Evolutionary conservation across 37 sponge, comb jelly and placozoan species (phyloP).

Genomic region (Aplysina aerophoba): DNA sequence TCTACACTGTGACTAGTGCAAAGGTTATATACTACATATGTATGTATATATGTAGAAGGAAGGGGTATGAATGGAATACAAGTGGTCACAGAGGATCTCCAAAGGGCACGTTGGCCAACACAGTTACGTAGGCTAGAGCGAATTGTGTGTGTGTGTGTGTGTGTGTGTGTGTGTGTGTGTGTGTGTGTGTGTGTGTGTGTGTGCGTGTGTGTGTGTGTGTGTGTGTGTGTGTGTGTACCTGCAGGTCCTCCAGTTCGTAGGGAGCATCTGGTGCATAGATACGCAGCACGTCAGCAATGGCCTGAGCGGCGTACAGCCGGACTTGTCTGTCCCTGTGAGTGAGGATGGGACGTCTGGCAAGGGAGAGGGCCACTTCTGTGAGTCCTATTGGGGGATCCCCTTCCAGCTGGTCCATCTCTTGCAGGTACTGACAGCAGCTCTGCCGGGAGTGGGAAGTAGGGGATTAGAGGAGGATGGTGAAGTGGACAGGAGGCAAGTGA

Average conservation of each 20-base stretch:
- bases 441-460: too few species aligned
- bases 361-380: slow-evolving; percentile 5
- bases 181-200: too few species aligned
- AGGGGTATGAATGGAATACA: too few species aligned
- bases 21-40: too few species aligned
- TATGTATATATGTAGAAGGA: too few species aligned
- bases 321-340: slow-evolving; percentile 61
- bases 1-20: too few species aligned
- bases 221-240: slow-evolving; percentile 42
- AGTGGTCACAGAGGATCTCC: too few species aligned
- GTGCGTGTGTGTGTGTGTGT: neutral
- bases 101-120: too few species aligned
- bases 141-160: slow-evolving; percentile 34
- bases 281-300: slow-evolving; percentile 77
- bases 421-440: slow-evolving; percentile 4
- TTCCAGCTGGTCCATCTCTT: slow-evolving; percentile 10
- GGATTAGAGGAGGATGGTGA: too few species aligned
- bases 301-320: slow-evolving; percentile 61
- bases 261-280: slow-evolving; percentile 87
- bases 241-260: slow-evolving; percentile 71
- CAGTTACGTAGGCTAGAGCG: neutral
- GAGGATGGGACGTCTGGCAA: neutral
- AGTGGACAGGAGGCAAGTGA: too few species aligned
- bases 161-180: slow-evolving; percentile 39
- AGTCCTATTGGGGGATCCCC: slow-evolving; percentile 18